Evolutionary conservation across 2,113 vertebrate species (phyloP).

Genomic region (Mustelus asterias): DNA sequence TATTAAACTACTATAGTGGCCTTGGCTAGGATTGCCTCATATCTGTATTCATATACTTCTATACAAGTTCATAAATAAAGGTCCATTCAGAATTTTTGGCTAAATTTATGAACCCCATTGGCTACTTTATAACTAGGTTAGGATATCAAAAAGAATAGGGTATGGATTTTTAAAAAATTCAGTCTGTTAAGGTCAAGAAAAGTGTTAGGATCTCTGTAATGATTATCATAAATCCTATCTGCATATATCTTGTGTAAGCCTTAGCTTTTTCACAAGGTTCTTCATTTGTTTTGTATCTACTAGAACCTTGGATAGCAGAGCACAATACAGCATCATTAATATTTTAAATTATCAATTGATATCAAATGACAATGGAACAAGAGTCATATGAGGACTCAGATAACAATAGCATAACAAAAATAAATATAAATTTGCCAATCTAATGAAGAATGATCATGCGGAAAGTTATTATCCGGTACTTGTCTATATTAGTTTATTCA

Average conservation of each 20-base stretch:
- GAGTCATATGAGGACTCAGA: not conserved
- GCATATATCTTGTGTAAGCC: not conserved
- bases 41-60: not conserved
- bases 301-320: not conserved
- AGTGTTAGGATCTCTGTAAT: slow-evolving; percentile 12
- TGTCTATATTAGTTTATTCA: not conserved
- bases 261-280: not conserved
- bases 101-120: not conserved
- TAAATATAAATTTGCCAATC: not conserved
- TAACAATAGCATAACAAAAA: not conserved
- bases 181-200: not conserved
- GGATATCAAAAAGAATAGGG: slow-evolving; percentile 22
- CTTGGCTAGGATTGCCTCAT: not conserved
- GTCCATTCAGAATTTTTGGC: not conserved
- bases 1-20: not conserved
- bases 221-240: slow-evolving; percentile 26
- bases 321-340: not conserved
- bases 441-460: not conserved
- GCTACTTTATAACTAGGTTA: slow-evolving; percentile 22
- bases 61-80: slow-evolving; percentile 20
- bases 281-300: not conserved
- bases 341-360: not conserved
- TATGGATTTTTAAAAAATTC: slow-evolving; percentile 25
- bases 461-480: not conserved
- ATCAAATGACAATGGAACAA: not conserved